These are phyloP conservation scores for Pica pica DNA, from an alignment of 2,113 vertebrate genomes.

Conservation along the genomic window DNA sequence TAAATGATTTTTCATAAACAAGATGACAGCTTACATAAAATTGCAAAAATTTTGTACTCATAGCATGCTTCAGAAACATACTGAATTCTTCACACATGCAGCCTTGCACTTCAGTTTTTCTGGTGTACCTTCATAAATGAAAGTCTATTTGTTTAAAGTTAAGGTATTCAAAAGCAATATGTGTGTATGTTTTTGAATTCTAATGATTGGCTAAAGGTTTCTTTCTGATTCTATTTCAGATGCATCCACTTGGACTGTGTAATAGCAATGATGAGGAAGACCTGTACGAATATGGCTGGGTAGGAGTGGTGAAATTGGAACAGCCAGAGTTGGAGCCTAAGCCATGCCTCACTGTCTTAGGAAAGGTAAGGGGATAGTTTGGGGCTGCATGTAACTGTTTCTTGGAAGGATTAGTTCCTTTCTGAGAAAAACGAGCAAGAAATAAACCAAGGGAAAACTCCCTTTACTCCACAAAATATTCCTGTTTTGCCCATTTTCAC, in stretches of 20 bases:
- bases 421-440: neutral
- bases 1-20: neutral
- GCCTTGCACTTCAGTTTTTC: neutral
- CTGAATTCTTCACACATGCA: neutral
- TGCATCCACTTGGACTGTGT: conserved; percentile 96
- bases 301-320: conserved; percentile 99
- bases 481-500: neutral
- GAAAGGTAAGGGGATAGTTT: conserved; percentile 81
- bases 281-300: conserved; percentile 96
- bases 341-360: conserved; percentile 93
- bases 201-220: neutral
- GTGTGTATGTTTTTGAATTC: neutral
- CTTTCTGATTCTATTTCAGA: conserved; percentile 72
- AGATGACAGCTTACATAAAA: neutral
- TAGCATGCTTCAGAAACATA: neutral
- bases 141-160: neutral
- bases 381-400: neutral
- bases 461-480: neutral
- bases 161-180: neutral
- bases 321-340: conserved; percentile 94
- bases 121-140: neutral
- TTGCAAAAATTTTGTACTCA: neutral
- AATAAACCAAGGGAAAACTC: neutral
- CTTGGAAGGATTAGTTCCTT: neutral
- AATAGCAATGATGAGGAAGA: conserved; percentile 98